A percentile compares a stretch with the other conserved stretches of the same genome.
phyloP scores from a whole-genome alignment of 2,888 invertebrate species.

The Eupeodes luniger region DNA sequence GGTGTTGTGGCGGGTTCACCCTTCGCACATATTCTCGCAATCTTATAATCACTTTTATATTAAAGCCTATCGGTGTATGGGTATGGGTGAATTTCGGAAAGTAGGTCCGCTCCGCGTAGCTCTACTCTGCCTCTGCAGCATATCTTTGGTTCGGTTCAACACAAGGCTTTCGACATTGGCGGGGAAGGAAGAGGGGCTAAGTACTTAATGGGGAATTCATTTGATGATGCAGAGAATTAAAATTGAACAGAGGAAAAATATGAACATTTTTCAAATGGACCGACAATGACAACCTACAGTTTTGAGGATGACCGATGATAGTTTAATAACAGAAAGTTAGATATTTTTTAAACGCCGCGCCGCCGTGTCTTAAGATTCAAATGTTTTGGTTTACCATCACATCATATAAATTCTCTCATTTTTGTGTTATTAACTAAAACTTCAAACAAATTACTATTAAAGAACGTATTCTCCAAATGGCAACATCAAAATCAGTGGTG shows the following conservation, averaged over 20 bases:
- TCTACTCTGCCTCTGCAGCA: constrained; percentile 51
- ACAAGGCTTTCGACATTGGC: constrained; percentile 65
- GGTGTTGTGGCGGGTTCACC: constrained; percentile 54
- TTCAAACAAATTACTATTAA: too few species aligned
- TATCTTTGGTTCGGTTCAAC: constrained; percentile 10
- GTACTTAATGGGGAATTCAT: constrained; percentile 68
- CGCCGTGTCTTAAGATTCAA: too few species aligned
- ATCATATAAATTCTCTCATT: too few species aligned
- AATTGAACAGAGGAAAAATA: constrained; percentile 29
- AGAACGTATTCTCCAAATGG: too few species aligned
- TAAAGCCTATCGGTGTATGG: constrained; percentile 35
- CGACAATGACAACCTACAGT: constrained; percentile 15
- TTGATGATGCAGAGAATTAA: constrained; percentile 57
- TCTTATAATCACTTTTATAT: background rate
- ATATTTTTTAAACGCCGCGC: too few species aligned
- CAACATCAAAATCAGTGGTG: too few species aligned
- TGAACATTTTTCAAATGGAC: background rate
- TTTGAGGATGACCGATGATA: constrained; percentile 6
- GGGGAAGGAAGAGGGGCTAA: constrained; percentile 43
- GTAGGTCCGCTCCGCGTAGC: constrained; percentile 70
- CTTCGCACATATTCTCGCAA: constrained; percentile 33
- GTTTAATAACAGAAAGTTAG: background rate
- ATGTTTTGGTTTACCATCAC: too few species aligned
- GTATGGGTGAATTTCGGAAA: constrained; percentile 71
- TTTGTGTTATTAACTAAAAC: too few species aligned